Percentiles rank a stretch among this genome's conserved stretches.
Conservation (phyloP, 2,888 invertebrate genomes). For the Tenthredo distinguenda region DNA sequence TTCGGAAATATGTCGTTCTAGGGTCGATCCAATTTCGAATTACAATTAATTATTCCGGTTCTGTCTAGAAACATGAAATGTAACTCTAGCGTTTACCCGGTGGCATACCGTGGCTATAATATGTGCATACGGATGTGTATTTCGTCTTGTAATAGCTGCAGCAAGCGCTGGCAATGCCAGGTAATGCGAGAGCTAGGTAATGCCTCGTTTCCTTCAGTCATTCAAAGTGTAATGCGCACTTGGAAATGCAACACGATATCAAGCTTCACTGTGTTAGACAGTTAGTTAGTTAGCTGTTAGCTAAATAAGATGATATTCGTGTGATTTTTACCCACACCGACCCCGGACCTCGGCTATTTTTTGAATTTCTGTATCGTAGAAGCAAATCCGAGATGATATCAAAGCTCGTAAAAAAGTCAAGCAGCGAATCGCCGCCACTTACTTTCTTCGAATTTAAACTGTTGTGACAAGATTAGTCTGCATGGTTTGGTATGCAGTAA, state of each 20-base stretch:
- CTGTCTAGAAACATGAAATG: neutral
- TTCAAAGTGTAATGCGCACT: neutral
- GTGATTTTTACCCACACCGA: neutral
- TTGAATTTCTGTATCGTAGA: neutral
- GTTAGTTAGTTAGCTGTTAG: neutral
- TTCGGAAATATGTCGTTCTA: neutral
- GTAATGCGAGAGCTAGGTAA: neutral
- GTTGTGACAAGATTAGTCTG: neutral
- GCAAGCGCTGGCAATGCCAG: slow-evolving; percentile 7
- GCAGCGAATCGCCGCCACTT: neutral
- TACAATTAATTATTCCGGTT: neutral
- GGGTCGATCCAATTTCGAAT: neutral
- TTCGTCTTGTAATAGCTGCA: slow-evolving; percentile 11
- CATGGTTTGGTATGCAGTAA: neutral
- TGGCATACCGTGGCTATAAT: neutral
- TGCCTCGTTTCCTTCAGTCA: neutral
- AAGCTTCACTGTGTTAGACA: neutral
- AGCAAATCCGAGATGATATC: too few species aligned
- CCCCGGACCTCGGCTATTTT: neutral
- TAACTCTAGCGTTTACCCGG: neutral
- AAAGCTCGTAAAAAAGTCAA: neutral
- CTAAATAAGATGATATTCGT: neutral
- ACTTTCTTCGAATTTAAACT: neutral
- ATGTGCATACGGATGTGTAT: neutral
- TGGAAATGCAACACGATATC: neutral